These are phyloP conservation scores for Pemphredon lugubris DNA, from an alignment of 2,888 invertebrate species.

Conservation along the genomic window DNA sequence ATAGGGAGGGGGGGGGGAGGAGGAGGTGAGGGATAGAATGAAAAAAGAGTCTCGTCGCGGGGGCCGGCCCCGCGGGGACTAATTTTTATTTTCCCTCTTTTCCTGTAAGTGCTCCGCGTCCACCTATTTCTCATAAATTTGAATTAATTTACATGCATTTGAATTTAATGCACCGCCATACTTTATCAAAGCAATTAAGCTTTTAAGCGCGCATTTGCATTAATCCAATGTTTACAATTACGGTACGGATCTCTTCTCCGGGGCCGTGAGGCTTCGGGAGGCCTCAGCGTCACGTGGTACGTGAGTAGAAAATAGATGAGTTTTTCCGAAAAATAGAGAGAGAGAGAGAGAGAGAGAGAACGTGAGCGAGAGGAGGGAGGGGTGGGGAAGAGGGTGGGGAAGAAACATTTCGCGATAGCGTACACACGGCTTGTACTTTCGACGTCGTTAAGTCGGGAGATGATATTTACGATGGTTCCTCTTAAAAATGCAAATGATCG, in stretches of 20 bases:
- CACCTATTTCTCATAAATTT: constrained; percentile 82
- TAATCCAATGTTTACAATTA: constrained; percentile 82
- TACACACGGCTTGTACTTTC: constrained; percentile 26
- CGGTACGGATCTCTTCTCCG: constrained; percentile 61
- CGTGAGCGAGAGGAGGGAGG: background rate
- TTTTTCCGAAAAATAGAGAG: constrained; percentile 12
- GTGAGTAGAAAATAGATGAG: constrained; percentile 41
- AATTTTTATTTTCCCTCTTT: constrained; percentile 80
- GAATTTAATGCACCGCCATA: constrained; percentile 80
- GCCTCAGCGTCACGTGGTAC: constrained; percentile 14
- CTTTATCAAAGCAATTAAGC: constrained; percentile 82
- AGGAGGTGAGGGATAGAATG: constrained; percentile 58
- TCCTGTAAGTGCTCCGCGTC: constrained; percentile 80
- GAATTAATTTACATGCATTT: constrained; percentile 82
- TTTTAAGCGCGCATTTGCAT: constrained; percentile 81
- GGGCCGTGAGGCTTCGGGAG: background rate
- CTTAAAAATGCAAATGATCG: constrained; percentile 46
- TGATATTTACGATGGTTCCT: constrained; percentile 40
- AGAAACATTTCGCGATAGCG: constrained; percentile 41
- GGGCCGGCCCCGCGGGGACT: constrained; percentile 78
- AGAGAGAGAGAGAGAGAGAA: background rate
- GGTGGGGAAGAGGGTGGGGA: constrained; percentile 3
- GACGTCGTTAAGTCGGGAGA: constrained; percentile 47
- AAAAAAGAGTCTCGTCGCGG: constrained; percentile 76
- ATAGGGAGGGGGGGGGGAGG: constrained; percentile 33